Evolutionary conservation across 2,797 vertebrate species (phyloP).

Genomic region (Rhinatrema bivittatum): DNA sequence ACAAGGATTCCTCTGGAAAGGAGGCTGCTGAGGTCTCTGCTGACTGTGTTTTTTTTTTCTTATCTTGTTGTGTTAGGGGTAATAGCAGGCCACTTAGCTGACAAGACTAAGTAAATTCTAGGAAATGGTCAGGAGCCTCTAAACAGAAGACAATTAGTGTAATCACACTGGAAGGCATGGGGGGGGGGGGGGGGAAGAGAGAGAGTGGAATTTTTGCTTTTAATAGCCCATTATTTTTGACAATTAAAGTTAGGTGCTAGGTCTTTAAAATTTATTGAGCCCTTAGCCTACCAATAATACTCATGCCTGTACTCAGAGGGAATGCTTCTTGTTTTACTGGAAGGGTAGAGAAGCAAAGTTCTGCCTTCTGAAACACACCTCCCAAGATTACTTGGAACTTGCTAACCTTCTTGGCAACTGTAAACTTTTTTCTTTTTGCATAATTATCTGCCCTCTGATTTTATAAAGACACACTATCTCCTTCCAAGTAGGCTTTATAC

Average conservation of each 20-base stretch:
- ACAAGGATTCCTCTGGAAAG: no score
- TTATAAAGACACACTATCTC: slow-evolving; percentile 30
- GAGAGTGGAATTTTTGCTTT: slow-evolving; percentile 28
- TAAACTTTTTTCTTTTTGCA: not conserved
- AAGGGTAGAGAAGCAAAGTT: not conserved
- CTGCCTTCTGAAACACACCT: not conserved
- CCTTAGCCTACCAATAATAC: slow-evolving; percentile 15
- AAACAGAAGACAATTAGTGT: slow-evolving; percentile 27
- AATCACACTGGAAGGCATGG: slow-evolving; percentile 16
- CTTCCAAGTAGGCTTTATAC: slow-evolving; percentile 44
- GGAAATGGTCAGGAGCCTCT: slow-evolving; percentile 11
- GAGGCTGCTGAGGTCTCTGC: no score
- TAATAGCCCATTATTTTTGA: slow-evolving; percentile 25
- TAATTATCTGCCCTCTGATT: slow-evolving; percentile 17
- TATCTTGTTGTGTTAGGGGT: slow-evolving; percentile 2
- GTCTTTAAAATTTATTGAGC: slow-evolving; percentile 21
- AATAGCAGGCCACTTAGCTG: slow-evolving; percentile 1
- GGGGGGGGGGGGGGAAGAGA: slow-evolving; percentile 6
- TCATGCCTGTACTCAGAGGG: slow-evolving; percentile 9
- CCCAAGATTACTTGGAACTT: slow-evolving; percentile 4
- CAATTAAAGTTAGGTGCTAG: slow-evolving; percentile 30
- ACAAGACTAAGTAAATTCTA: not conserved
- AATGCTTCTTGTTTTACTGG: slow-evolving; percentile 11
- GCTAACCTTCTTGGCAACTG: slow-evolving; percentile 1
- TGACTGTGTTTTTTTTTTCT: no score